Base-by-base conservation (phyloP, 2,888 invertebrate genomes). In the Drosophila formosana region DNA sequence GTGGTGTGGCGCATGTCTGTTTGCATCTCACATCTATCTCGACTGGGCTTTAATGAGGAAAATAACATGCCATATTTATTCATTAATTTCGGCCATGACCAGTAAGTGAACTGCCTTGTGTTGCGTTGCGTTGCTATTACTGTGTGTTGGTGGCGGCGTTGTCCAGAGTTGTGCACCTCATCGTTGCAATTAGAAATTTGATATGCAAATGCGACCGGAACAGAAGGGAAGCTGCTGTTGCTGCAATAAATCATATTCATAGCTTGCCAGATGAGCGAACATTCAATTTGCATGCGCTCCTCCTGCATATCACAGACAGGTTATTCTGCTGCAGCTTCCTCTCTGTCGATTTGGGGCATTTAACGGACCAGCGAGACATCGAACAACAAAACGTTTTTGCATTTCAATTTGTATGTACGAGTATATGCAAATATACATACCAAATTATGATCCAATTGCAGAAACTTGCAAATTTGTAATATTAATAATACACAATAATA, bases 181-280 rank as follows among this genome's bases (percentile, higher is more conserved):
- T 13, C 13, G 23, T 55, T 45, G 77, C 74, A 75, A 76, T 76
- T 78, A 80, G 68, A 87, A 84, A 81, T 78, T 87, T 69, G 55
- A 67, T 84, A 81, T 81, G 84, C 75, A 87, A 81, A 84, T 81
- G 52, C 32, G 47, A 34, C 23, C 50, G 37, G 18, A 30, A 7
- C 18, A 25, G 11, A 23, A 11, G 39, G 50, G 45, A 58, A 58
- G 45, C 65, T 46, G 60, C 43, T 53, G 61, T 65, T 46, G 62
- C 55, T 39, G 43, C 45, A 41, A 68, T 75, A 84, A 84, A 81
- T 81, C 82, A 81, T 69, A 75, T 81, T 87, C 82, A 80, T 81
- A 74, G 82, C 71, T 65, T 78, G 56, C 52, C 79, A 50, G 66
- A 18, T 56, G 51, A 66, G 37, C 58, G 46, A 63, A 32, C 65